Base-by-base conservation (phyloP, 2,797 vertebrate species). In the Microhierax caerulescens region DNA sequence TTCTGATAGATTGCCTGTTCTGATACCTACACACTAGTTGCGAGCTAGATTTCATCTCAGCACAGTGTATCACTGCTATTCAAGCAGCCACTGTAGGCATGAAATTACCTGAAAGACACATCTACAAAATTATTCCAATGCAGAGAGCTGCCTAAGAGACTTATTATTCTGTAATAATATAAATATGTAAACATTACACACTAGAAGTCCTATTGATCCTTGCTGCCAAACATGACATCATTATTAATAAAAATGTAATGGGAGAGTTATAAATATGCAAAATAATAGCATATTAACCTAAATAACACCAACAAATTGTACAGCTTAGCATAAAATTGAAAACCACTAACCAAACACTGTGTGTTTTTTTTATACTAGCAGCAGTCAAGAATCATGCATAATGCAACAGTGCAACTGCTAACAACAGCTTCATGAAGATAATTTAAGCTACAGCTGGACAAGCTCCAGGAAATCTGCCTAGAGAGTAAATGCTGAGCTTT, bases 301-400 rank as follows among this genome's bases (percentile, higher is more conserved):
- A 97, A 97, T 97, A 96, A 54, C 87, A 51, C 73, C 77, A 93
- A 92, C 95, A 97, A 96, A 94, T 82, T 89, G 70, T 63, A 95
- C 67, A 95, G 88, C 88, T 97, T 97, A 96, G 94, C 74, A 91
- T 95, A 95, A 97, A 96, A 96, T 88, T 91, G 87, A 87, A 97
- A 97, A 57, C 91, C 80, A 69, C 82, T 94, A 86, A 72, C 74
- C 57, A 93, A 96, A 90, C 63, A 93, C 8, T 59, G 25, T 73
- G 67, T 20, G 69, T 84, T 90, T 96, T 96, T 59, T 83, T 95
- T 90, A 69, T 81, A 90, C 18, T 69, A 96, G 70, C 75, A 96
- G 39, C 36, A 94, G 90, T 90, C 86, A 94, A 89, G 37, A 94
- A 82, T 96, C 93, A 96, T 92, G 81, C 88, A 93, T 90, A 95